Evolutionary conservation across 2,113 vertebrate species (phyloP).

Genomic region (Drymodes brunneopygia): DNA sequence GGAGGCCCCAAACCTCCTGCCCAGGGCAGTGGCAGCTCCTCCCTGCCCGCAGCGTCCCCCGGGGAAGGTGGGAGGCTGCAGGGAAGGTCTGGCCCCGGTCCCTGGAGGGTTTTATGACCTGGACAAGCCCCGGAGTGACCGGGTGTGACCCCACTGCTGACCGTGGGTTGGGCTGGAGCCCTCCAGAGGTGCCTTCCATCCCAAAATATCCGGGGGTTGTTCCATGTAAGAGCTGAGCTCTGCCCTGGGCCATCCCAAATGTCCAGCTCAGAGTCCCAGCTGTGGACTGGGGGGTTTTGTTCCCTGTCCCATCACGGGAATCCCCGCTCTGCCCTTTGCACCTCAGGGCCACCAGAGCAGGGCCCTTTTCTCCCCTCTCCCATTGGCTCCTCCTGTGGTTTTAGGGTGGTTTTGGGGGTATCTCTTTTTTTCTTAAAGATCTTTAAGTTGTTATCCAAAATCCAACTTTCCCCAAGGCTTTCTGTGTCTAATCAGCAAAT

Average conservation of each 20-base stretch:
- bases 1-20: neutral
- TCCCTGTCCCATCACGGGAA: fast-evolving
- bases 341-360: neutral
- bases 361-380: fast-evolving
- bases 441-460: neutral
- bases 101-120: neutral
- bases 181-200: neutral
- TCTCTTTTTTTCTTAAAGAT: neutral
- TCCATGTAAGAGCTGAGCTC: neutral
- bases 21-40: neutral
- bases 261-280: neutral
- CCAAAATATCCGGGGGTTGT: neutral
- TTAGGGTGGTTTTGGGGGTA: neutral
- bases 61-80: neutral
- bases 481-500: neutral
- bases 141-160: neutral
- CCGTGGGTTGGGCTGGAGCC: neutral
- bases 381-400: neutral
- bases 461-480: neutral
- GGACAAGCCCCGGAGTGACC: neutral
- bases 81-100: neutral
- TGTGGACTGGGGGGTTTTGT: neutral
- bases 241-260: neutral
- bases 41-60: neutral
- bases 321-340: neutral